These are phyloP conservation scores for Aleadryas rufinucha DNA, from an alignment of 2,113 vertebrate genomes.

Conservation along the genomic window DNA sequence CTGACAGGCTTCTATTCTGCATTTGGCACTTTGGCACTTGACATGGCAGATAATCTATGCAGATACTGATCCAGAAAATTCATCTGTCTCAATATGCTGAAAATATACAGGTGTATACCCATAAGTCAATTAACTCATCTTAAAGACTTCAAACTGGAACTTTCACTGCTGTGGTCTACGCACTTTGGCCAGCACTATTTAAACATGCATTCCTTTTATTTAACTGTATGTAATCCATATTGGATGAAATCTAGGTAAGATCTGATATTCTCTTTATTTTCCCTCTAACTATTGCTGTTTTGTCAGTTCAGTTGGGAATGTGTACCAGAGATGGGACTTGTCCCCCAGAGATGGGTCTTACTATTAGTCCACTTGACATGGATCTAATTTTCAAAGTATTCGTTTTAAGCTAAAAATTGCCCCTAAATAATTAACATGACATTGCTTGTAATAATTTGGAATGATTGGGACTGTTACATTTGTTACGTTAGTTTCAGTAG, in stretches of 20 bases:
- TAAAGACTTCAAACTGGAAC: not conserved
- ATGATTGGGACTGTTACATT: not conserved
- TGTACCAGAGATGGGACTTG: not conserved
- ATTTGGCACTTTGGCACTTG: not conserved
- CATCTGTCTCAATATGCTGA: not conserved
- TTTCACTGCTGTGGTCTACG: not conserved
- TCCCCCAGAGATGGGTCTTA: not conserved
- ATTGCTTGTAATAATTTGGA: not conserved
- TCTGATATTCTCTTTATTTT: not conserved
- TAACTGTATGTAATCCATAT: not conserved
- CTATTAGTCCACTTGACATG: not conserved
- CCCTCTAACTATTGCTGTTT: not conserved
- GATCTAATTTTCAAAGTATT: not conserved
- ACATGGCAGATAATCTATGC: slow-evolving; percentile 16
- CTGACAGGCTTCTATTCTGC: not conserved
- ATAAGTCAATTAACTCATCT: not conserved
- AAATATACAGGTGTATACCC: not conserved
- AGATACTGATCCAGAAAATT: not conserved
- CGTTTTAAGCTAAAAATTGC: not conserved
- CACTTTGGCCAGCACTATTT: not conserved
- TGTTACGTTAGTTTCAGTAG: not conserved
- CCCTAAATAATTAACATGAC: not conserved
- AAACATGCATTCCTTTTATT: not conserved
- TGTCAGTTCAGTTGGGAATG: not conserved
- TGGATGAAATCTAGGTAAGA: not conserved